Conservation (phyloP, 2,888 invertebrate species). For the Strigamia crassipes region DNA sequence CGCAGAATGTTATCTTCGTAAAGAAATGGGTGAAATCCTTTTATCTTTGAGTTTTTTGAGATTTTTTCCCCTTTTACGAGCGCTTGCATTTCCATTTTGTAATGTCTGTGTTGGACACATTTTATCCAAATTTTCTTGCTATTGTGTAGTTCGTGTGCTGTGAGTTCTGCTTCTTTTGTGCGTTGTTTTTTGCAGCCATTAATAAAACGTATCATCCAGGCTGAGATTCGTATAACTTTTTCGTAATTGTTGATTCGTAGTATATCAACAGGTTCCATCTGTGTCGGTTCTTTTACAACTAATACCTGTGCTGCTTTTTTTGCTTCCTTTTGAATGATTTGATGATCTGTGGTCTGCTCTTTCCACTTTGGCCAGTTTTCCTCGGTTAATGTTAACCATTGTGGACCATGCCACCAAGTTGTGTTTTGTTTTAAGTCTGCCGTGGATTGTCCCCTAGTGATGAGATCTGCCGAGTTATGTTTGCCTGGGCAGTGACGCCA, state of each 20-base stretch:
- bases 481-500: constrained; percentile 15
- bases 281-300: not conserved
- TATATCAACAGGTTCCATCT: not conserved
- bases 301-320: not conserved
- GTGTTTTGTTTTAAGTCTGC: not conserved
- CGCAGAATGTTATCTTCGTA: not conserved
- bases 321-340: not conserved
- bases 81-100: not conserved
- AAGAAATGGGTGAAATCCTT: not conserved
- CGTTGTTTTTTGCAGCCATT: not conserved
- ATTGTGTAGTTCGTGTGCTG: constrained; percentile 5
- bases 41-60: no score
- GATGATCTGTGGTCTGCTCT: not conserved
- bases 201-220: constrained; percentile 13
- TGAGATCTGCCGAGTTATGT: constrained; percentile 43
- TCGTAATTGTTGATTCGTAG: not conserved
- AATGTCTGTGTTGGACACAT: not conserved
- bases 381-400: not conserved
- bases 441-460: not conserved
- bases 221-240: not conserved
- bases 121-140: not conserved
- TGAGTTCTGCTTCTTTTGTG: not conserved
- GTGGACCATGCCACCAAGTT: not conserved
- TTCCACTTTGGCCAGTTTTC: not conserved
- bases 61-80: no score